Percentiles rank a stretch among this genome's conserved stretches.
phyloP scores from a whole-genome alignment of 53 echinoderm and acorn worm genomes.

The Paracentrotus lividus region DNA sequence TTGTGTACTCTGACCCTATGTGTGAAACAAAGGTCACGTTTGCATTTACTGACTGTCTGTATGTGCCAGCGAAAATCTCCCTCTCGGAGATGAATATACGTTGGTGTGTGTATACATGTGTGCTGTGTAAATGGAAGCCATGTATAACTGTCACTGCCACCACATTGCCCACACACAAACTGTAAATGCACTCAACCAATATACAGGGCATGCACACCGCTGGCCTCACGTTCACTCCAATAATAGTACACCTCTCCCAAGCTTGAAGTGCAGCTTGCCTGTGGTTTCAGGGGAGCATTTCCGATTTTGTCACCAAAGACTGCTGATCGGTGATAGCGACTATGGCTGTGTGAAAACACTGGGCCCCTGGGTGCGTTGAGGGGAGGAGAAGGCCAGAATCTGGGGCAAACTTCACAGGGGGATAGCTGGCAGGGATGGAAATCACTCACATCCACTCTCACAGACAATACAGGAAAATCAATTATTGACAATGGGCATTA shows the following conservation, averaged over 20 bases:
- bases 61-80: conserved; percentile 55
- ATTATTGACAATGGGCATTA: conserved; percentile 66
- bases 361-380: conserved; percentile 62
- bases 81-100: conserved; percentile 48
- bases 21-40: conserved; percentile 76
- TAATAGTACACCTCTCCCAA: conserved; percentile 65
- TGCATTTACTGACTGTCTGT: conserved; percentile 64
- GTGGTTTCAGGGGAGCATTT: conserved; percentile 72
- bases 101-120: conserved; percentile 53
- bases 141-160: conserved; percentile 69
- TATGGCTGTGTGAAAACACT: conserved; percentile 61
- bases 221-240: conserved; percentile 61
- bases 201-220: conserved; percentile 49
- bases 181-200: conserved; percentile 69
- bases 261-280: conserved; percentile 62
- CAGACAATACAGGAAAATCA: conserved; percentile 63
- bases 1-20: conserved; percentile 74
- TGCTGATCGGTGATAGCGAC: conserved; percentile 23
- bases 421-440: conserved; percentile 39
- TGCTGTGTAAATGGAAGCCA: conserved; percentile 59
- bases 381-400: conserved; percentile 54
- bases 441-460: conserved; percentile 32
- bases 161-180: conserved; percentile 72
- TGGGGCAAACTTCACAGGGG: conserved; percentile 45
- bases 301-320: conserved; percentile 71